phyloP scores from a whole-genome alignment of 2,888 invertebrate species.

The Lithophane ornitopus region DNA sequence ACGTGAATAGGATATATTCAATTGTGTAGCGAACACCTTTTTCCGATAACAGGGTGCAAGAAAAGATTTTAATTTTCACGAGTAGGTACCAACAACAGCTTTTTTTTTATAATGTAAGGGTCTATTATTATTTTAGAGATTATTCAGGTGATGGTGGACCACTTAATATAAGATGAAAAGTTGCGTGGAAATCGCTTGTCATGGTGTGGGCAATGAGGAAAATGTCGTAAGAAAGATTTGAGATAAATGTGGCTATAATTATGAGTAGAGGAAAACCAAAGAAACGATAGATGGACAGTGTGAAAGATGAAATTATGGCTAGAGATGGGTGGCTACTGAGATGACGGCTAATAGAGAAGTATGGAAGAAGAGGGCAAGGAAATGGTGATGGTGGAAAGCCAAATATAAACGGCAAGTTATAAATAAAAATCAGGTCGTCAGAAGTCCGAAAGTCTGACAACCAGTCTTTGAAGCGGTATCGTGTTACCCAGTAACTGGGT shows the following conservation, averaged over 20 bases:
- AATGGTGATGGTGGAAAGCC: background rate
- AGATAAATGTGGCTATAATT: background rate
- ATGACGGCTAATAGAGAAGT: background rate
- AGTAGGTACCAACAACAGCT: too few species aligned
- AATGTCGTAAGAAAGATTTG: background rate
- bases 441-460: too few species aligned
- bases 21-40: background rate
- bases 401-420: background rate
- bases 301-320: background rate
- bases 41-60: background rate
- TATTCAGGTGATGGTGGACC: background rate
- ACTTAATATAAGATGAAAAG: background rate
- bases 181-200: background rate
- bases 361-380: background rate
- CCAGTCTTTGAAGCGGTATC: too few species aligned
- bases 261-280: background rate
- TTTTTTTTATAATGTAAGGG: background rate
- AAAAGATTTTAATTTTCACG: background rate
- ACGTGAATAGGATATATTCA: background rate
- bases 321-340: background rate
- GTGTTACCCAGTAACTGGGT: too few species aligned
- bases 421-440: too few species aligned
- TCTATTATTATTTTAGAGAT: background rate
- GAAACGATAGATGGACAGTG: background rate
- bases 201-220: background rate